Conservation (phyloP, 1,140 invertebrate genomes). For the Euschistus heros region DNA sequence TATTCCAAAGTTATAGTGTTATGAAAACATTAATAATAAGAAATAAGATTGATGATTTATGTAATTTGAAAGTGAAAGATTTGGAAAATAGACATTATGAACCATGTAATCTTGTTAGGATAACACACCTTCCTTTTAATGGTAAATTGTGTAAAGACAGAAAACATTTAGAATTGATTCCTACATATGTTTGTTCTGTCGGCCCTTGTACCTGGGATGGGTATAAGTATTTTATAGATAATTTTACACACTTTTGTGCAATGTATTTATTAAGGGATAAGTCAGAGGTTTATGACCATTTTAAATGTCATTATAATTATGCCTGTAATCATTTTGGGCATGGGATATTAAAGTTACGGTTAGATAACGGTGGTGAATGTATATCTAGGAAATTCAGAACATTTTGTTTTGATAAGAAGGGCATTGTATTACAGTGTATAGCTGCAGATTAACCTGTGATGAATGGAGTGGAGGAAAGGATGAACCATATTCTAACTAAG, state of each 20-base stretch:
- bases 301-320: not conserved
- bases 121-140: no score
- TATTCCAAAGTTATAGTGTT: no score
- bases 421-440: not conserved
- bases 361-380: not conserved
- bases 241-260: not conserved
- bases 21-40: not conserved
- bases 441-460: not conserved
- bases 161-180: not conserved
- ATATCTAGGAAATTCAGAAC: not conserved
- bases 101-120: no score
- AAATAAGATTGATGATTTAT: not conserved
- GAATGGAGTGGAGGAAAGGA: not conserved
- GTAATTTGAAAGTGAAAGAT: not conserved
- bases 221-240: not conserved
- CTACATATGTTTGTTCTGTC: not conserved
- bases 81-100: no score
- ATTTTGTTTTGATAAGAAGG: not conserved
- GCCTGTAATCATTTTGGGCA: not conserved
- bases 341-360: not conserved
- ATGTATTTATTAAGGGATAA: not conserved
- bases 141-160: no score
- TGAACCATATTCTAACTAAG: not conserved
- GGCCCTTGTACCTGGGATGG: not conserved
- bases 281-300: not conserved